These are phyloP conservation scores for Mallateleia sp. DNA, from an alignment of 2,888 invertebrate genomes.

Conservation along the genomic window DNA sequence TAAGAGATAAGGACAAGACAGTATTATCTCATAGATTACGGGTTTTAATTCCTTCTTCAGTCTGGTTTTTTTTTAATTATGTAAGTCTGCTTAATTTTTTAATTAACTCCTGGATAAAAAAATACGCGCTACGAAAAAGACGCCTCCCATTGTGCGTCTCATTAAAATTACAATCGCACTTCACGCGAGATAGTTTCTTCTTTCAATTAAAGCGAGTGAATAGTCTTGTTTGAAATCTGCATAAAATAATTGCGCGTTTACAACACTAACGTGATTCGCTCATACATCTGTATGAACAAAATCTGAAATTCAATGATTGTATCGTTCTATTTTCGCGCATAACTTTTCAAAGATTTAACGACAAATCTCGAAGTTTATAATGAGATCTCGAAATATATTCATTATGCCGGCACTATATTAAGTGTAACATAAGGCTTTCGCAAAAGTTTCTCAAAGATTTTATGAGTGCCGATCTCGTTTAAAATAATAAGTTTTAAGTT, in stretches of 20 bases:
- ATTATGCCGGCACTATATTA: conserved; percentile 43
- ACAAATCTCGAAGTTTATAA: conserved; percentile 57
- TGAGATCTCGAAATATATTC: conserved; percentile 59
- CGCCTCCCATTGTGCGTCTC: background rate
- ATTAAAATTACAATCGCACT: conserved; percentile 12
- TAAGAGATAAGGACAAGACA: conserved; percentile 18
- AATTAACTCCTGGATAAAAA: conserved; percentile 19
- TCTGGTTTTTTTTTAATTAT: too few relatives aligned
- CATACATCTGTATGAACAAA: conserved; percentile 45
- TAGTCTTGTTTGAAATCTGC: conserved; percentile 33
- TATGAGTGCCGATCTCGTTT: conserved; percentile 45
- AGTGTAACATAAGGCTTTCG: conserved; percentile 59
- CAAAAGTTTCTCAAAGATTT: conserved; percentile 66
- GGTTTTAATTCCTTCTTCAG: conserved; percentile 26
- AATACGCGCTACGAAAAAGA: background rate
- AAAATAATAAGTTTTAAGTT: conserved; percentile 61
- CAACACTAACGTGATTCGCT: conserved; percentile 27
- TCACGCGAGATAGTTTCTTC: conserved; percentile 10
- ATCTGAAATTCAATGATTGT: conserved; percentile 51
- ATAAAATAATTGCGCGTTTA: conserved; percentile 50
- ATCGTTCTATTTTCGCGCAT: conserved; percentile 29
- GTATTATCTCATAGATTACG: conserved; percentile 42
- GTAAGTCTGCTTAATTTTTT: too few relatives aligned
- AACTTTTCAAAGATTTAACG: conserved; percentile 55
- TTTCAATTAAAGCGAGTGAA: conserved; percentile 38